Percentiles rank a stretch among this genome's conserved stretches.
These are phyloP conservation scores for Unio pictorum DNA, from an alignment of 2,888 invertebrate genomes.

Conservation along the genomic window DNA sequence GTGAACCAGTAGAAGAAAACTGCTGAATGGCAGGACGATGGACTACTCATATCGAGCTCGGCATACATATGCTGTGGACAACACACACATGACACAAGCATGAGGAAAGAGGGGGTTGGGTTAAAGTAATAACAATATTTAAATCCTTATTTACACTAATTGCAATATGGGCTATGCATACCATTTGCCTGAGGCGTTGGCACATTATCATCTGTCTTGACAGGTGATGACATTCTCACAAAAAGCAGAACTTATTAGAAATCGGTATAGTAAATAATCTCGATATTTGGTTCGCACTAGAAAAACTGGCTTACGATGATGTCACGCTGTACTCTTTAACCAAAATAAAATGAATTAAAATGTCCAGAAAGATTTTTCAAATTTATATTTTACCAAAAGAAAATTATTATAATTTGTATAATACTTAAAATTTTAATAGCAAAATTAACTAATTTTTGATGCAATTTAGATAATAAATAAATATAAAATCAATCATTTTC, in stretches of 20 bases:
- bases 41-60: no score
- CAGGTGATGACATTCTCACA: constrained; percentile 24
- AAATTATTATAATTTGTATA: neutral
- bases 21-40: no score
- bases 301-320: constrained; percentile 27
- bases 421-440: neutral
- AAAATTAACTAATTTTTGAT: neutral
- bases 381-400: neutral
- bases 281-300: constrained; percentile 1
- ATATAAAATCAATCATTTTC: no score
- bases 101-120: no score
- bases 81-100: no score
- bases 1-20: no score
- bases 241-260: constrained; percentile 2
- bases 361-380: no score
- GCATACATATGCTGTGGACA: no score
- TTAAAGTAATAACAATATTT: no score
- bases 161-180: constrained; percentile 3
- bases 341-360: no score
- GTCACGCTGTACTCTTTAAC: constrained; percentile 17
- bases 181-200: constrained; percentile 20
- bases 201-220: constrained; percentile 19
- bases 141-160: no score
- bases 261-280: no score
- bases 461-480: neutral